A percentile compares a stretch with the other conserved stretches of the same genome.
Evolutionary conservation across 1,140 invertebrate genomes (phyloP).

Genomic region (Neodiprion pinetum): DNA sequence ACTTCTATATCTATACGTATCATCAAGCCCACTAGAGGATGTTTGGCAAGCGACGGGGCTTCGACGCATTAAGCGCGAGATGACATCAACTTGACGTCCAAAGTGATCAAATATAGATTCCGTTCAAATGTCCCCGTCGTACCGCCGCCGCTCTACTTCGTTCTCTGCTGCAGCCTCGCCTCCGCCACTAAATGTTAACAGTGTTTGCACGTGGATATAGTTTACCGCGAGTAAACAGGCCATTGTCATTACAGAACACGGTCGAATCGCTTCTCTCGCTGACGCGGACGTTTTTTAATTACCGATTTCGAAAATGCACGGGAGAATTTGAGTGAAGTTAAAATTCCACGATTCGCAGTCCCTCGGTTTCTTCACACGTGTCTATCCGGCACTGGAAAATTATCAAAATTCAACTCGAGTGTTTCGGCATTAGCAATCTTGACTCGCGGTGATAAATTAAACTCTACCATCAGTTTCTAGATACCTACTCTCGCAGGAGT

Average conservation of each 20-base stretch:
- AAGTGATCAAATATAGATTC: constrained; percentile 5
- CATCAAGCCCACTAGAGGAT: neutral
- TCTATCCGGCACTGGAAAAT: neutral
- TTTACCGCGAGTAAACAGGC: neutral
- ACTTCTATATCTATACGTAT: neutral
- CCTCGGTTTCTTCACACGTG: neutral
- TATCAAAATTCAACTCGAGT: no score
- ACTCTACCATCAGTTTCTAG: no score
- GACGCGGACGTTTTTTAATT: neutral
- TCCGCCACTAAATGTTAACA: constrained; percentile 1
- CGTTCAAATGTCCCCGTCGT: neutral
- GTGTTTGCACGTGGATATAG: neutral
- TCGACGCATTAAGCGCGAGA: constrained; percentile 6
- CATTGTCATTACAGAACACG: neutral
- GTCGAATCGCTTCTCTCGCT: neutral
- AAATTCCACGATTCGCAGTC: neutral
- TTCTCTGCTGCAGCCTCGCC: neutral
- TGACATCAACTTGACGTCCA: constrained; percentile 3
- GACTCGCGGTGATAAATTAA: no score
- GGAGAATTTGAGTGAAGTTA: no score
- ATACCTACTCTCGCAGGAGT: no score
- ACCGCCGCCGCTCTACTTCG: neutral
- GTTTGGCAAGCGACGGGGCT: constrained; percentile 3
- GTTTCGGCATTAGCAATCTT: no score
- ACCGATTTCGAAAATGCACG: neutral